Conservation (phyloP, 2,888 invertebrate species). For the Polydesmus complanatus region DNA sequence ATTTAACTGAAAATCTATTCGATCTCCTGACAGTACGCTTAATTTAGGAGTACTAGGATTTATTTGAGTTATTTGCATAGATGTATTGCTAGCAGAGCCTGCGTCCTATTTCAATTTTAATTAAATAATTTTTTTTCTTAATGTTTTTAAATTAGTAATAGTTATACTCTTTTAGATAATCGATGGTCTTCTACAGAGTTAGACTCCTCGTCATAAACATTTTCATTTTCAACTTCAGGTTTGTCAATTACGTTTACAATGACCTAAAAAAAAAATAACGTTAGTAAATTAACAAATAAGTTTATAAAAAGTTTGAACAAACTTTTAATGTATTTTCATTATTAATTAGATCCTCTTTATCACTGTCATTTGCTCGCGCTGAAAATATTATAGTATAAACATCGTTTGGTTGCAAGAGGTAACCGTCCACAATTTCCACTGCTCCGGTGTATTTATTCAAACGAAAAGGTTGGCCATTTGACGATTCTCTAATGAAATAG, state of each 20-base stretch:
- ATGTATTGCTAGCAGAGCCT: not conserved
- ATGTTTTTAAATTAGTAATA: too few relatives aligned
- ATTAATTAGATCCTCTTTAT: too few relatives aligned
- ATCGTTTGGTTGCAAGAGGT: not conserved
- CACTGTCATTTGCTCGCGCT: too few relatives aligned
- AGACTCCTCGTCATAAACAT: not conserved
- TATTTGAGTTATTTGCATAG: slow-evolving; percentile 3
- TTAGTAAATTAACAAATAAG: not conserved
- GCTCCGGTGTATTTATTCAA: not conserved
- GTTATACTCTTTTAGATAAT: too few relatives aligned
- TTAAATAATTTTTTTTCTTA: too few relatives aligned
- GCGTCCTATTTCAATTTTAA: too few relatives aligned
- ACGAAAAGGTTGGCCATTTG: not conserved
- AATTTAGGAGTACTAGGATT: not conserved
- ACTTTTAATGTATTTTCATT: not conserved
- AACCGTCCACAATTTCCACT: not conserved
- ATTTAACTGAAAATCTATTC: slow-evolving; percentile 2
- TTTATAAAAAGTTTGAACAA: not conserved
- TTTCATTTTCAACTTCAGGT: not conserved
- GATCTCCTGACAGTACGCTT: not conserved
- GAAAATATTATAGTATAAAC: too few relatives aligned
- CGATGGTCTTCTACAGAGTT: too few relatives aligned
- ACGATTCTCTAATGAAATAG: not conserved
- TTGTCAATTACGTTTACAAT: not conserved
- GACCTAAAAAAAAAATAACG: not conserved